Evolutionary conservation across 2,888 invertebrate species (phyloP).

Genomic region (Papilio demoleus): DNA sequence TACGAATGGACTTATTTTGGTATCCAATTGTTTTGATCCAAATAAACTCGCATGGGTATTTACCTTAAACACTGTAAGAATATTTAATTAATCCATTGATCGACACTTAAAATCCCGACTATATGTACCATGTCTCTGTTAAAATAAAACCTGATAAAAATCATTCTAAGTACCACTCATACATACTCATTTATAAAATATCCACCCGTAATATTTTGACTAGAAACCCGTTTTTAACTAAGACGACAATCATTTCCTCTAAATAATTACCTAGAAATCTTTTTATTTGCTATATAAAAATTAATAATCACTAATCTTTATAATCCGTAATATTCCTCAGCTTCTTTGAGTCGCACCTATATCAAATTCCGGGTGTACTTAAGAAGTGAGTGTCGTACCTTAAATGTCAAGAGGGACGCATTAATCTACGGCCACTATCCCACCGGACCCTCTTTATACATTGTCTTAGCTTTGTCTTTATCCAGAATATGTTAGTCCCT

Average conservation of each 20-base stretch:
- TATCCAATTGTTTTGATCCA: neutral
- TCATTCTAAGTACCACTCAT: neutral
- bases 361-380: constrained; percentile 30
- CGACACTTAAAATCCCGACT: neutral
- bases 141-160: neutral
- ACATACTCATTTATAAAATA: no score
- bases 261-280: no score
- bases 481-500: constrained; percentile 34
- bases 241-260: no score
- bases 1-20: neutral
- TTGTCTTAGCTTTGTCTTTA: constrained; percentile 33
- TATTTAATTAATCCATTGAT: neutral
- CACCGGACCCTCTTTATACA: constrained; percentile 25
- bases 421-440: constrained; percentile 38
- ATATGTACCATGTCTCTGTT: constrained; percentile 13
- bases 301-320: neutral
- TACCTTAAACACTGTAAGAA: neutral
- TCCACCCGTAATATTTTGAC: no score
- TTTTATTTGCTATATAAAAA: no score
- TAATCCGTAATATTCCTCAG: neutral
- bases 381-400: constrained; percentile 31
- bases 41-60: constrained; percentile 5
- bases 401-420: constrained; percentile 38
- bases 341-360: constrained; percentile 12
- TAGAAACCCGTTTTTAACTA: no score